Conservation (phyloP, 2,888 invertebrate genomes). For the Acanthococcus lagerstroemiae region DNA sequence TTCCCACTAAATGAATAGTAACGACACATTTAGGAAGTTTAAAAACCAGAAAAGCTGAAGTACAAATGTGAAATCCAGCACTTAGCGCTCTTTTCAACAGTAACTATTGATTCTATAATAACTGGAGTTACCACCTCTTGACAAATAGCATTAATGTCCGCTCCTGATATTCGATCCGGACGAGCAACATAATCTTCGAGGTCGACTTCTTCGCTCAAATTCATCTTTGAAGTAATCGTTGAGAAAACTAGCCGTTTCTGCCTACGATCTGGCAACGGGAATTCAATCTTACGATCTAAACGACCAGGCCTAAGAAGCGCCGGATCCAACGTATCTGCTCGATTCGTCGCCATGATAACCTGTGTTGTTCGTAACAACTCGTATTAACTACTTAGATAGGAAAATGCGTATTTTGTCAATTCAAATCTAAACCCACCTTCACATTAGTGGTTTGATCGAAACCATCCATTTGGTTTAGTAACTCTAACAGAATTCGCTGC, state of each 20-base stretch:
- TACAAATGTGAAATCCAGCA: too few relatives aligned
- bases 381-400: too few relatives aligned
- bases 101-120: too few relatives aligned
- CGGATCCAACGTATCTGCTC: conserved; percentile 98
- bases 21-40: too few relatives aligned
- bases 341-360: conserved; percentile 48
- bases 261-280: conserved; percentile 86
- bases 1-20: too few relatives aligned
- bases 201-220: conserved; percentile 96
- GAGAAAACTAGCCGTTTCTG: conserved; percentile 95
- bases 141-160: conserved; percentile 98
- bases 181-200: conserved; percentile 97
- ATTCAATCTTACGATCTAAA: conserved; percentile 96
- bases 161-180: conserved; percentile 97
- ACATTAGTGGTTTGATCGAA: conserved; percentile 99
- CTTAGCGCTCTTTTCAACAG: too few relatives aligned
- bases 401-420: too few relatives aligned
- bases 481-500: conserved; percentile 90
- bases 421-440: conserved; percentile 70
- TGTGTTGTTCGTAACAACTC: too few relatives aligned
- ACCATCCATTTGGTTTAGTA: conserved; percentile 99
- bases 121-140: too few relatives aligned
- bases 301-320: conserved; percentile 89
- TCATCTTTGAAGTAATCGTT: conserved; percentile 95
- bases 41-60: too few relatives aligned